Base-by-base conservation (phyloP, 2,888 invertebrate genomes). In the Nemoura dubitans region DNA sequence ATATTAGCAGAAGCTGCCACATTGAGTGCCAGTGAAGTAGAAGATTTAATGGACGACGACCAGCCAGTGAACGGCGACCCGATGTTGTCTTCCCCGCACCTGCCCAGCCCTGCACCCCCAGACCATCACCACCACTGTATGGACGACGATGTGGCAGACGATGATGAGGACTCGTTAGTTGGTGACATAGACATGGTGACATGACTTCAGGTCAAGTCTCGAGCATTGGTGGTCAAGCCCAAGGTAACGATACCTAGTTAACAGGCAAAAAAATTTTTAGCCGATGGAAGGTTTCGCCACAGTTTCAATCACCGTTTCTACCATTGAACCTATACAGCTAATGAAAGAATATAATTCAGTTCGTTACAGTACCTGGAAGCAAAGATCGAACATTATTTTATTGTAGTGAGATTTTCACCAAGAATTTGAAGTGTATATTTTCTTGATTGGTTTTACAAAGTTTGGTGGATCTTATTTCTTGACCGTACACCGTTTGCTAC, bases 41-140 rank as follows among this genome's bases (percentile, higher is more conserved):
- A 95, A 89, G 95, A 95, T 90, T 91, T 95, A 84, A 95, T 95
- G 95, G 94, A 95, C 88, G 95, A 95, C 89, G 95, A 95, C 90
- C 89, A 90, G 42, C 89, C 89, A 0, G 90, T 90, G 0, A 89
- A 88, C 59, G 94, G 93, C 81, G 95, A 95, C 90, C 93, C 94
- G 3, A 94, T 95, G 93, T 91, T 95, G 80, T 94, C 93, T n/a
- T 92, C 93, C 78, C 92, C 93, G 16, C 92, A 93, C 89, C 91
- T 93, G 76, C 92, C 93, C 28, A 87, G 88, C 76, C 92, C 92
- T 3, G 86, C 87, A 10, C 36, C 87, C 85, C 85, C 88, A 76
- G 83, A 86, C 59, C 85, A 87, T 78, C 30, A 29, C 26, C 76
- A 82, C 25, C 77, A 86, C 26, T 87, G 86, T 76, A 77, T 85